Evolutionary conservation across 2,888 invertebrate species (phyloP), one percentile per base, ranked within the genome.

Genomic region (Scaptomyza flava): DNA sequence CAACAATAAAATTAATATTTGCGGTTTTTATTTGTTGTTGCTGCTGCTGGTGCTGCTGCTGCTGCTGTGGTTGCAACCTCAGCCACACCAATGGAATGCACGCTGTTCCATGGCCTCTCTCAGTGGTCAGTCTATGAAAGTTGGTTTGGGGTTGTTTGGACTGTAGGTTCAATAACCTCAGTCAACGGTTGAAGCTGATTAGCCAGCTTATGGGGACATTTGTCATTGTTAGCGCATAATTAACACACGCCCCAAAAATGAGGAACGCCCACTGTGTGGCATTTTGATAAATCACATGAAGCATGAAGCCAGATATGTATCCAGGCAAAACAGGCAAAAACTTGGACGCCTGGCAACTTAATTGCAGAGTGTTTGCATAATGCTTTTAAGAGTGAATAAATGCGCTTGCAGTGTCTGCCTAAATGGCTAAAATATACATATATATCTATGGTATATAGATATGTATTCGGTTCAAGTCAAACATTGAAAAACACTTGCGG

Each of bases 401-500:
- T 75, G 64, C 68, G 76, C 80, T 54, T 61, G 68, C 54, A 51
- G 6, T 11, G 70, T 52, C 45, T 67, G 64, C 60, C 77, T 82
- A 85, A 85, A 85, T 84, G 87, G 85, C 71, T 17, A 63, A 84
- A 27, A 27, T 27, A 27, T 27, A 27, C 4, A 76, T 84, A 12
- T 48, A 20, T 38, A 38, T 38, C n/a, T 38, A 38, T 14, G 2
- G 6, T 11, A 42, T 42, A 85, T 83, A 17, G 9, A 17, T 38
- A 14, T 38, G 14, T 38, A 36, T 36, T 11, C 2, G 9, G 8
- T 17, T 41, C 84, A 87, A 80, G 72, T 60, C 65, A 83, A 86
- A 83, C 86, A 83, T 86, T 82, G 83, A 86, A 82, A 82, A 82
- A 87, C 84, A 84, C 87, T 83, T 81, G 84, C 68, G 81, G 77